These are phyloP conservation scores for Myripristis jacobus DNA, from an alignment of 2,797 vertebrate species.

Conservation along the genomic window DNA sequence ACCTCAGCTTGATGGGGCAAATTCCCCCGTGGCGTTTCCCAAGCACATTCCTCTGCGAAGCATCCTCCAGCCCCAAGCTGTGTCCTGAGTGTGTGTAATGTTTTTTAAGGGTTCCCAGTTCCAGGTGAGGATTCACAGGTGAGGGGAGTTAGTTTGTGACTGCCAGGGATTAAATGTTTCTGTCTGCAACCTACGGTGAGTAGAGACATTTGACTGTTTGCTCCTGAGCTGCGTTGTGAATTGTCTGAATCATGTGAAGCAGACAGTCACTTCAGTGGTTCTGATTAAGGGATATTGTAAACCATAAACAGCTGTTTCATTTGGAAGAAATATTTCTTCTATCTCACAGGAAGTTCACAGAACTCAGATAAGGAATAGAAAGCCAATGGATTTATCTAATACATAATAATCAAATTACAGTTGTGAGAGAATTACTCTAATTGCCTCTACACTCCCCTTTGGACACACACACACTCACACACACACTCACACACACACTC, in stretches of 20 bases:
- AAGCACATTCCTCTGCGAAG: conserved; percentile 41
- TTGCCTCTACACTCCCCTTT: conserved; percentile 52
- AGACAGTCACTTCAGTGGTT: conserved; percentile 36
- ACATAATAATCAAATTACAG: conserved; percentile 66
- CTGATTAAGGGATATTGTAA: conserved; percentile 55
- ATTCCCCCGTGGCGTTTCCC: conserved; percentile 60
- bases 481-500: conserved; percentile 25
- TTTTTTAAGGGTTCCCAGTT: conserved; percentile 52
- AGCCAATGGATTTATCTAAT: conserved; percentile 58
- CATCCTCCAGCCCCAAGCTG: conserved; percentile 47
- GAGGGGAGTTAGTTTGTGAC: conserved; percentile 43
- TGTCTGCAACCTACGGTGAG: conserved; percentile 9
- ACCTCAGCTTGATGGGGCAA: conserved; percentile 34
- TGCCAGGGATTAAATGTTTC: conserved; percentile 24
- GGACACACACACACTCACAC: conserved; percentile 35
- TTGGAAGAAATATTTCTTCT: conserved; percentile 42
- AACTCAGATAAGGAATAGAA: conserved; percentile 53
- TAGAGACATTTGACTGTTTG: conserved; percentile 24
- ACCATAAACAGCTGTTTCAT: conserved; percentile 61
- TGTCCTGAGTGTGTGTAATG: conserved; percentile 52
- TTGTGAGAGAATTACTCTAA: conserved; percentile 63
- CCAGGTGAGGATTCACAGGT: conserved; percentile 60
- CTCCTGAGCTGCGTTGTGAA: conserved; percentile 22
- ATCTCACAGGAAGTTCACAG: conserved; percentile 47
- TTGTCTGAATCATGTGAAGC: conserved; percentile 36